phyloP scores from a whole-genome alignment of 1,140 invertebrate species.

The Zaprionus camerounensis region DNA sequence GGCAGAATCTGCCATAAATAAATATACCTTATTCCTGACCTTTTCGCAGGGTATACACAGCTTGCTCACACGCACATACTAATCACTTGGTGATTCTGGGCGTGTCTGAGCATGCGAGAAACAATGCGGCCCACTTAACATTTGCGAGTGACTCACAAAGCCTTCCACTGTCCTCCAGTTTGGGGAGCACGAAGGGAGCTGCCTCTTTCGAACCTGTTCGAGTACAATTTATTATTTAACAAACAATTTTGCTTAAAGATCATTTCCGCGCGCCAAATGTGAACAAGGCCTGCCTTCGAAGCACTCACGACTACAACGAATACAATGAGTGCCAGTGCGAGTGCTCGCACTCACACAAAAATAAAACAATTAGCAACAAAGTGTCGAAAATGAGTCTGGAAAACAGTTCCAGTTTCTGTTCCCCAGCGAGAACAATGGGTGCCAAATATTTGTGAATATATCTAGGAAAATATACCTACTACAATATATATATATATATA shows the following conservation, averaged over 20 bases:
- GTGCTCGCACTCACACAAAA: conserved; percentile 22
- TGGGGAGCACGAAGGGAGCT: neutral
- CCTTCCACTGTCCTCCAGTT: conserved; percentile 42
- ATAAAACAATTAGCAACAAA: conserved; percentile 69
- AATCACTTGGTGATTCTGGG: neutral
- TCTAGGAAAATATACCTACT: neutral
- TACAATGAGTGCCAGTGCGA: conserved; percentile 16
- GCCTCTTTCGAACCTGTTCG: conserved; percentile 13
- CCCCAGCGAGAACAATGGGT: conserved; percentile 31
- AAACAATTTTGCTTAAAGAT: conserved; percentile 53
- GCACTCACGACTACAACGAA: conserved; percentile 36
- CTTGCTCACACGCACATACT: neutral
- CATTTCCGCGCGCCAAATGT: conserved; percentile 52
- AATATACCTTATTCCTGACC: neutral
- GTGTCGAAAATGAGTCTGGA: conserved; percentile 58
- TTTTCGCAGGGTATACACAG: neutral
- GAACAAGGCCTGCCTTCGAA: conserved; percentile 28
- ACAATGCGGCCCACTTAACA: conserved; percentile 51
- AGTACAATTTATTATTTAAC: conserved; percentile 58
- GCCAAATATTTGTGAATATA: conserved; percentile 23
- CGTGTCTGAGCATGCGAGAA: conserved; percentile 12
- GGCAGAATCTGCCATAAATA: neutral
- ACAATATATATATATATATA: too few relatives aligned
- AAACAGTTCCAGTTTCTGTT: conserved; percentile 48
- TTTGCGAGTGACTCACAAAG: conserved; percentile 57